Percentiles rank a stretch among this genome's conserved stretches.
phyloP scores from a whole-genome alignment of 2,797 vertebrate genomes.

The Pelochelys cantorii region DNA sequence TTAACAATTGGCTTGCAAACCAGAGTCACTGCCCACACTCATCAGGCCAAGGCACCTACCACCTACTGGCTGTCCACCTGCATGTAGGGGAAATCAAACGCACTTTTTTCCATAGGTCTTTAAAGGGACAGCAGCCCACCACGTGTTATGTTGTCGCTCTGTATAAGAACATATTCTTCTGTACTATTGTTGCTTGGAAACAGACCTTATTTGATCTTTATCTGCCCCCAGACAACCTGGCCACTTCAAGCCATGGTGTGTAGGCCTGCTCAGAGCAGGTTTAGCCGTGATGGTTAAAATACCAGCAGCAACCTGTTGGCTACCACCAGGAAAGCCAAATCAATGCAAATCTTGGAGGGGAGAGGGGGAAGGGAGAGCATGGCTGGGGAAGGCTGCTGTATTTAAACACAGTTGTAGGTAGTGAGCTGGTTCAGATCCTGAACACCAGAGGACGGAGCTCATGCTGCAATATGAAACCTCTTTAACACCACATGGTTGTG shows the following conservation, averaged over 20 bases:
- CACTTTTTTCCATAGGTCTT: neutral
- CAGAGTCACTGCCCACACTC: conserved; percentile 11
- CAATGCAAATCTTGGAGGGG: conserved; percentile 18
- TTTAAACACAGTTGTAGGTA: conserved; percentile 55
- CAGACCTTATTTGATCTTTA: neutral
- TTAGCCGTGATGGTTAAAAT: neutral
- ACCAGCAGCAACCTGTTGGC: neutral
- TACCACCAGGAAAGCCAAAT: conserved; percentile 1
- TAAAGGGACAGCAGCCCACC: neutral
- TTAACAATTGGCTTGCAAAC: conserved; percentile 37
- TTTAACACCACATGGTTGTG: conserved; percentile 32
- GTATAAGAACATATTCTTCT: neutral
- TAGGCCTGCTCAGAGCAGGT: neutral
- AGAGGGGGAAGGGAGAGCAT: neutral
- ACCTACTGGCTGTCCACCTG: accelerated
- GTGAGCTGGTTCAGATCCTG: conserved; percentile 60
- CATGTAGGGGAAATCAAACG: neutral
- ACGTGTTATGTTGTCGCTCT: neutral
- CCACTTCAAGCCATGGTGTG: accelerated
- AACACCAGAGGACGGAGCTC: conserved; percentile 34
- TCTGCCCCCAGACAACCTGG: neutral
- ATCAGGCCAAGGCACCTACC: conserved; percentile 11
- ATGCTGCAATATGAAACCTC: neutral
- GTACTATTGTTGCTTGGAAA: neutral
- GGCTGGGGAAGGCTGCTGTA: neutral